Evolutionary conservation across 2,113 vertebrate species (phyloP).

Genomic region (Murina feae): DNA sequence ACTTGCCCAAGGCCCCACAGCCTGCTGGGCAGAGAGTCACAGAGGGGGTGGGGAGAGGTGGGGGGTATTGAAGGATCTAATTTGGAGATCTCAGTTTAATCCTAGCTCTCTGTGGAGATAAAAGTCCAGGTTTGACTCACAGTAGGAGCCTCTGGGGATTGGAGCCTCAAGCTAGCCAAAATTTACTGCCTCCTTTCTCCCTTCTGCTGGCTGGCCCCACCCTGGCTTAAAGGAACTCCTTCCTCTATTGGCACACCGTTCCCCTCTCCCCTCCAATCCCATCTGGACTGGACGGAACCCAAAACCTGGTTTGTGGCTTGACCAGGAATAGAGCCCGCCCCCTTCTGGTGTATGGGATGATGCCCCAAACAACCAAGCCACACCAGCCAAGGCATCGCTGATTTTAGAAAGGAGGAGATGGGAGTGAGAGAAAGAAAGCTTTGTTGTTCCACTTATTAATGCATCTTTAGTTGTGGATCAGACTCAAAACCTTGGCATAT

Average conservation of each 20-base stretch:
- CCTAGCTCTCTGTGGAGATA: not conserved
- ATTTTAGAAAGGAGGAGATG: not conserved
- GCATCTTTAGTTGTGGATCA: too few species aligned
- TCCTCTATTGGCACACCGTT: too few species aligned
- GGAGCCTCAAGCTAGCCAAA: not conserved
- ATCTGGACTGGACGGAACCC: too few species aligned
- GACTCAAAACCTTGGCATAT: too few species aligned
- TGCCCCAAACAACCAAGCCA: too few species aligned
- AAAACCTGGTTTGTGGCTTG: too few species aligned
- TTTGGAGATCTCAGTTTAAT: not conserved
- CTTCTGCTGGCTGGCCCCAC: not conserved
- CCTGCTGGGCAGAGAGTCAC: not conserved
- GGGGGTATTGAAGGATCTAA: not conserved
- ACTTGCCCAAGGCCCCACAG: not conserved
- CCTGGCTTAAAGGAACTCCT: not conserved
- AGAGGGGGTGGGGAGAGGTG: not conserved
- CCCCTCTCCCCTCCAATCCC: too few species aligned
- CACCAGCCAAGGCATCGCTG: too few species aligned
- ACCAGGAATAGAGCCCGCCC: too few species aligned
- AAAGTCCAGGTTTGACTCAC: conserved; percentile 33
- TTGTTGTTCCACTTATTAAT: too few species aligned
- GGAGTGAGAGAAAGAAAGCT: too few species aligned
- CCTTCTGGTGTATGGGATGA: too few species aligned
- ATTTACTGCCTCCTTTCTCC: not conserved
- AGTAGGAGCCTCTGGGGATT: not conserved